A percentile compares a stretch with the other conserved stretches of the same genome.
Conservation (phyloP, 2,888 invertebrate species). For the Dicranocentrus wangi region DNA sequence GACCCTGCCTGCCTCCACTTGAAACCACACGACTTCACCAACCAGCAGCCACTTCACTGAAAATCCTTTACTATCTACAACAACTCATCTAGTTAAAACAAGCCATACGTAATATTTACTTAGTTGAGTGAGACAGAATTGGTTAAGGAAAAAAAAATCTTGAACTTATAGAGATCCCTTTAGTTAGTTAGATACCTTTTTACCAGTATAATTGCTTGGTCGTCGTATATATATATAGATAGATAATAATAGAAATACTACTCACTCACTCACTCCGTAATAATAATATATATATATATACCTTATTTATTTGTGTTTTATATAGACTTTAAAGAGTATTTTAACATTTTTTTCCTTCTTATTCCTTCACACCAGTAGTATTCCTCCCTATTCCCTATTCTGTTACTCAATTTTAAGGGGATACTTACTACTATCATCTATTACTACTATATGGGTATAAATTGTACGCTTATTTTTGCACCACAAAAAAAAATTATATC, state of each 20-base stretch:
- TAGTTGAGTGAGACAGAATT: conserved; percentile 50
- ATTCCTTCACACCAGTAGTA: too few relatives aligned
- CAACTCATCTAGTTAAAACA: conserved; percentile 9
- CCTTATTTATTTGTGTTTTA: not conserved
- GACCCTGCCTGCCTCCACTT: not conserved
- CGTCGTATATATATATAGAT: too few relatives aligned
- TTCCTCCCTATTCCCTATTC: too few relatives aligned
- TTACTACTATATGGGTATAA: too few relatives aligned
- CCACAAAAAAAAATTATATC: conserved; percentile 8
- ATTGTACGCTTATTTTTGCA: not conserved
- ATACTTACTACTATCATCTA: too few relatives aligned
- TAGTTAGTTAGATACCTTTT: too few relatives aligned
- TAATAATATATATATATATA: not conserved
- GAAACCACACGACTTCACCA: not conserved
- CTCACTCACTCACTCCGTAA: not conserved
- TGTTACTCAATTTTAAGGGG: too few relatives aligned
- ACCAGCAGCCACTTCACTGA: too few relatives aligned
- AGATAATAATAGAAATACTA: too few relatives aligned
- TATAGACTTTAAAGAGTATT: too few relatives aligned
- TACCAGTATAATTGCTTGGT: too few relatives aligned
- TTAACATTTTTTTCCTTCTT: too few relatives aligned
- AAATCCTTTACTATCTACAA: not conserved
- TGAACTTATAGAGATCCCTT: not conserved
- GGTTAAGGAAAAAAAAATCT: conserved; percentile 4
- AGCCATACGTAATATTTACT: conserved; percentile 48